phyloP scores from a whole-genome alignment of 1,140 invertebrate genomes.

The Scaptodrosophila lebanonensis region DNA sequence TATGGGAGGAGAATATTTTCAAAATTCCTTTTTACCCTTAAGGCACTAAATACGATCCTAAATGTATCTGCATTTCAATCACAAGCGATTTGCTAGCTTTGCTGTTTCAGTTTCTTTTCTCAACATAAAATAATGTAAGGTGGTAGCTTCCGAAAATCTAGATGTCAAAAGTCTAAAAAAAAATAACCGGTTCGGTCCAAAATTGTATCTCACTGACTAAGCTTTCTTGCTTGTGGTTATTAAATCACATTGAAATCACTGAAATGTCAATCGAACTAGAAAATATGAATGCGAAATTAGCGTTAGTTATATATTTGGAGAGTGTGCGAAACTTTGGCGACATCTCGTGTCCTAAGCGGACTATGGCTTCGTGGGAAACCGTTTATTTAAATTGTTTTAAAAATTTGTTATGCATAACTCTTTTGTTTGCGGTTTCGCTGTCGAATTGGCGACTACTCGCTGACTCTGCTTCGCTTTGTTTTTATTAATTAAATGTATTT shows the following conservation, averaged over 20 bases:
- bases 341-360: constrained; percentile 7
- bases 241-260: constrained; percentile 48
- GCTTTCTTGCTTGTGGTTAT: constrained; percentile 30
- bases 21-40: too few relatives aligned
- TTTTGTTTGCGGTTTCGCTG: constrained; percentile 31
- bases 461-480: constrained; percentile 33
- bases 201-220: constrained; percentile 48
- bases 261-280: constrained; percentile 49
- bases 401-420: constrained; percentile 60
- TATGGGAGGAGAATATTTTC: too few relatives aligned
- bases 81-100: too few relatives aligned
- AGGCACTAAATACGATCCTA: too few relatives aligned
- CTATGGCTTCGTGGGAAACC: constrained; percentile 49
- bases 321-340: constrained; percentile 49
- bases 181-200: constrained; percentile 11
- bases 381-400: constrained; percentile 60
- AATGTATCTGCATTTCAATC: too few relatives aligned
- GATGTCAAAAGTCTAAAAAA: background rate
- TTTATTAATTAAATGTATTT: constrained; percentile 69
- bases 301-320: constrained; percentile 9
- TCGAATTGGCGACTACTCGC: constrained; percentile 2
- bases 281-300: constrained; percentile 64
- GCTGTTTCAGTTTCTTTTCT: too few relatives aligned
- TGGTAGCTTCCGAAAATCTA: background rate
- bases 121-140: background rate